Evolutionary conservation across 2,797 vertebrate species (phyloP).

Genomic region (Pachyuromys duprasi): DNA sequence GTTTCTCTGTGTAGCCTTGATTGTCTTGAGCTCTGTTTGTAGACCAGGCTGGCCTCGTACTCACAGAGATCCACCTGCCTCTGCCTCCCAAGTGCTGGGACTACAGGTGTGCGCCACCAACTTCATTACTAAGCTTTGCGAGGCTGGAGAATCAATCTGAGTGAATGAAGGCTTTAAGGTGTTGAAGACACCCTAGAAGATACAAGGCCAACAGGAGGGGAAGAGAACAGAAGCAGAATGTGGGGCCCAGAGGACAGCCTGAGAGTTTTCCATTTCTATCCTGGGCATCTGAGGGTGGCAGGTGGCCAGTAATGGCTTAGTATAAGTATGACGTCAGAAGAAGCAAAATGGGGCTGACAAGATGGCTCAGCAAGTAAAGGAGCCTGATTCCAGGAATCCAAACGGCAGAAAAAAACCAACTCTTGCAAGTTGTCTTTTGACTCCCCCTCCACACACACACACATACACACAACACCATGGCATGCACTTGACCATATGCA

Average conservation of each 20-base stretch:
- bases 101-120: too few relatives aligned
- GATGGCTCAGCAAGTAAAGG: not conserved
- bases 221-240: not conserved
- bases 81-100: too few relatives aligned
- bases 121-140: not conserved
- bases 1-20: too few relatives aligned
- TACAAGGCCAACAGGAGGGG: not conserved
- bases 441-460: not conserved
- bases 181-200: not conserved
- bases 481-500: not conserved
- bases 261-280: not conserved
- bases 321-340: not conserved
- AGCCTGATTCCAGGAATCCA: not conserved
- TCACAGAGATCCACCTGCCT: too few relatives aligned
- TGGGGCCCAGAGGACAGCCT: not conserved
- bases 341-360: not conserved
- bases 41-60: too few relatives aligned
- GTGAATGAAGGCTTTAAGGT: not conserved
- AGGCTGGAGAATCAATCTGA: not conserved
- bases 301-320: not conserved
- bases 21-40: too few relatives aligned
- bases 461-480: not conserved
- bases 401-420: not conserved
- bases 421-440: not conserved
- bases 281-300: not conserved